phyloP scores from a whole-genome alignment of 2,888 invertebrate species.

The Thera britannica region DNA sequence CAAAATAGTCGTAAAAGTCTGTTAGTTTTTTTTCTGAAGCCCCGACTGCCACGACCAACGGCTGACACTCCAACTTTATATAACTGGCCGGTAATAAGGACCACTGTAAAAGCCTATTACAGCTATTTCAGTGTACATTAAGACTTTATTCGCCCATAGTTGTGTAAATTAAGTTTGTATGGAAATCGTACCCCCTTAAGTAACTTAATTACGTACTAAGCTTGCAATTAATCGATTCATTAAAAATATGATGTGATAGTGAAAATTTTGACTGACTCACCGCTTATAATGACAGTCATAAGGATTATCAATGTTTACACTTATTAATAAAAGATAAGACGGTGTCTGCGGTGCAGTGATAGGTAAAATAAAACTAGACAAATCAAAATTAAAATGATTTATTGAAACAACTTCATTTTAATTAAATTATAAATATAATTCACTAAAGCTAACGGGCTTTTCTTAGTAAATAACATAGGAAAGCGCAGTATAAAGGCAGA shows the following conservation, averaged over 20 bases:
- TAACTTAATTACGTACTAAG: too few species aligned
- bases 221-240: neutral
- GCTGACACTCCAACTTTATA: too few species aligned
- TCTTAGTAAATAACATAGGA: slow-evolving; percentile 73
- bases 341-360: neutral
- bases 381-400: slow-evolving; percentile 81
- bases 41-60: too few species aligned
- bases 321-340: slow-evolving; percentile 21
- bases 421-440: slow-evolving; percentile 74
- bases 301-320: slow-evolving; percentile 35
- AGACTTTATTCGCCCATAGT: too few species aligned
- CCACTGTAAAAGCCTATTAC: too few species aligned
- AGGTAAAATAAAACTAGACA: slow-evolving; percentile 43
- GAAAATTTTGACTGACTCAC: slow-evolving; percentile 16
- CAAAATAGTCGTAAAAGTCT: too few species aligned
- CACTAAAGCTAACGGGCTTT: slow-evolving; percentile 78
- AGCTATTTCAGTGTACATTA: too few species aligned
- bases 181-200: too few species aligned
- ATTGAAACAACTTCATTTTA: slow-evolving; percentile 81
- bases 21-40: too few species aligned
- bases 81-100: too few species aligned
- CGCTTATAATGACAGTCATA: slow-evolving; percentile 12
- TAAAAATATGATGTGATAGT: neutral
- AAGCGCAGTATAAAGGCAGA: slow-evolving; percentile 62
- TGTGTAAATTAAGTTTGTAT: too few species aligned